Percentiles rank a stretch among this genome's conserved stretches.
These are phyloP conservation scores for Tenualosa ilisha DNA, from an alignment of 2,797 vertebrate species.

Conservation along the genomic window DNA sequence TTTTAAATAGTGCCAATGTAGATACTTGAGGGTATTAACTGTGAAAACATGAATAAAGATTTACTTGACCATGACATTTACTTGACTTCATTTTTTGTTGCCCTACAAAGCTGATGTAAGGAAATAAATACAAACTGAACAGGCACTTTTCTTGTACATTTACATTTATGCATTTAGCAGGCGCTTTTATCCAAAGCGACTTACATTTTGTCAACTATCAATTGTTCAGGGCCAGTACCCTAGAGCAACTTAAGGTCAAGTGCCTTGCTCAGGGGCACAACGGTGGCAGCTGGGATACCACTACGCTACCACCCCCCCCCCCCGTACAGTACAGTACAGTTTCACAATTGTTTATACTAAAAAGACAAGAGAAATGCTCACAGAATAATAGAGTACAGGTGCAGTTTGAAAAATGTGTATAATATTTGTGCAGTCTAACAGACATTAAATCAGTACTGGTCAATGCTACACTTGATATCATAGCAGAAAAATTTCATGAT, in stretches of 20 bases:
- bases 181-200: no score
- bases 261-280: no score
- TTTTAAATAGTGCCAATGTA: constrained; percentile 14
- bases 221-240: no score
- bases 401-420: background rate
- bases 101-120: background rate
- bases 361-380: background rate
- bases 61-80: background rate
- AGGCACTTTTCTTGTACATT: background rate
- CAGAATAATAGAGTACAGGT: no score
- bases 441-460: background rate
- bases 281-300: no score
- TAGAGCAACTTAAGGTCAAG: no score
- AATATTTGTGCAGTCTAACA: background rate
- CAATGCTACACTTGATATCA: no score
- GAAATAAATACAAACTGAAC: background rate
- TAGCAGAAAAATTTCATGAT: no score
- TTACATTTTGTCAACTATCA: no score
- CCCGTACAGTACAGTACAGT: no score
- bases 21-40: constrained; percentile 18
- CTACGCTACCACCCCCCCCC: no score
- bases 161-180: no score
- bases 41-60: constrained; percentile 18
- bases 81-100: background rate
- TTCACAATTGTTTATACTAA: background rate